These are phyloP conservation scores for Catharus bicknelli DNA, from an alignment of 2,113 vertebrate species.

Conservation along the genomic window DNA sequence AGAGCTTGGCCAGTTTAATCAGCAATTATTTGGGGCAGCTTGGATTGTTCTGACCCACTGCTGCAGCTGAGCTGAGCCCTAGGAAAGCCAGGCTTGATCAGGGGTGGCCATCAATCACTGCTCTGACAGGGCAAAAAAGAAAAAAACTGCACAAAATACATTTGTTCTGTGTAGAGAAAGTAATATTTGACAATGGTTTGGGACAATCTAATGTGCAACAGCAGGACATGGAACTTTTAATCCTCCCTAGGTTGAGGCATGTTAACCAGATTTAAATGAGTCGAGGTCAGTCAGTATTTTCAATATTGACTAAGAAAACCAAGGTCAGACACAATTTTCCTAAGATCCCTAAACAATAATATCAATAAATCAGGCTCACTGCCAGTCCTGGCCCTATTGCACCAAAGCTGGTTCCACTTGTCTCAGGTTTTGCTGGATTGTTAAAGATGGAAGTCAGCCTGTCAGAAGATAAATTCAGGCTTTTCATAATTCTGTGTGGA, in stretches of 20 bases:
- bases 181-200: background rate
- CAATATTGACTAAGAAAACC: background rate
- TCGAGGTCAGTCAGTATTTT: background rate
- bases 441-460: background rate
- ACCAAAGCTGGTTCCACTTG: background rate
- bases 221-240: background rate
- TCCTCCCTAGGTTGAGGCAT: background rate
- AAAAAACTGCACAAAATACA: background rate
- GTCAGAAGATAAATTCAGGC: background rate
- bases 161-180: background rate
- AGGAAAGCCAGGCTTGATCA: background rate
- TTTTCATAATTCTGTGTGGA: background rate
- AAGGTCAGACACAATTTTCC: background rate
- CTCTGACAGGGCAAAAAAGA: background rate
- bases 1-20: background rate
- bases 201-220: rapidly evolving
- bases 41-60: background rate
- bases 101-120: background rate
- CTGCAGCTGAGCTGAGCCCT: background rate
- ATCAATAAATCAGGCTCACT: background rate
- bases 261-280: background rate
- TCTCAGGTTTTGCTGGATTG: background rate
- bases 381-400: background rate
- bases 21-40: background rate
- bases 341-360: background rate